A percentile compares a stretch with the other conserved stretches of the same genome.
Conservation (phyloP, 2,113 vertebrate genomes). For the Oceanites oceanicus region DNA sequence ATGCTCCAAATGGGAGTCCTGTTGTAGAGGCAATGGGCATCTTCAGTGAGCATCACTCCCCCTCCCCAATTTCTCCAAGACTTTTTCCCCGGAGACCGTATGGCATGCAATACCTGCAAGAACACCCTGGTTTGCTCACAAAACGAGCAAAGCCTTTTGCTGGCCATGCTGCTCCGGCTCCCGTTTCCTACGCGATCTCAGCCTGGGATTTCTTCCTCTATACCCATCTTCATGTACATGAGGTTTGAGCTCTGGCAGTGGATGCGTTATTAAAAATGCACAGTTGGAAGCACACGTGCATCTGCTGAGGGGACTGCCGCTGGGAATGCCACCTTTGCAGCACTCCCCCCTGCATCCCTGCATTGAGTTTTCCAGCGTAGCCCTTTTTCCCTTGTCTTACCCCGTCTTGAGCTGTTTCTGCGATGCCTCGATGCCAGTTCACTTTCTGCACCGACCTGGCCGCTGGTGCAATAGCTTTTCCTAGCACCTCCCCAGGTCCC, state of each 20-base stretch:
- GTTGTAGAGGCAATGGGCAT: neutral
- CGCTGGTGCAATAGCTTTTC: neutral
- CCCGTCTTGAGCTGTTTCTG: neutral
- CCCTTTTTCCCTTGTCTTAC: neutral
- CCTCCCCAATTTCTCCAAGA: neutral
- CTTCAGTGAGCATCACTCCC: neutral
- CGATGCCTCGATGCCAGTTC: neutral
- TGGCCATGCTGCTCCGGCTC: neutral
- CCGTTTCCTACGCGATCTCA: neutral
- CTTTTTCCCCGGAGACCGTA: neutral
- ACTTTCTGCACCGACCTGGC: neutral
- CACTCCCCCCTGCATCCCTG: neutral
- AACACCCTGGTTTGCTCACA: neutral
- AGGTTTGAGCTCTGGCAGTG: slow-evolving; percentile 5
- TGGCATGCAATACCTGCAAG: neutral
- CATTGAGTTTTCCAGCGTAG: neutral
- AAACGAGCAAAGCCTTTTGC: slow-evolving; percentile 7
- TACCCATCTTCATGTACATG: slow-evolving; percentile 19
- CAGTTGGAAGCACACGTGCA: slow-evolving; percentile 10
- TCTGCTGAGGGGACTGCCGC: slow-evolving; percentile 30
- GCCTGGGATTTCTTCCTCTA: neutral
- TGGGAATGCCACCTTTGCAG: neutral
- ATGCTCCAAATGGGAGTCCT: neutral
- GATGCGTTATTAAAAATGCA: slow-evolving; percentile 37
- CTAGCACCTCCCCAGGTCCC: neutral